Percentiles rank a stretch among this genome's conserved stretches.
Evolutionary conservation across 2,888 invertebrate species (phyloP).

Genomic region (Seira musarum): DNA sequence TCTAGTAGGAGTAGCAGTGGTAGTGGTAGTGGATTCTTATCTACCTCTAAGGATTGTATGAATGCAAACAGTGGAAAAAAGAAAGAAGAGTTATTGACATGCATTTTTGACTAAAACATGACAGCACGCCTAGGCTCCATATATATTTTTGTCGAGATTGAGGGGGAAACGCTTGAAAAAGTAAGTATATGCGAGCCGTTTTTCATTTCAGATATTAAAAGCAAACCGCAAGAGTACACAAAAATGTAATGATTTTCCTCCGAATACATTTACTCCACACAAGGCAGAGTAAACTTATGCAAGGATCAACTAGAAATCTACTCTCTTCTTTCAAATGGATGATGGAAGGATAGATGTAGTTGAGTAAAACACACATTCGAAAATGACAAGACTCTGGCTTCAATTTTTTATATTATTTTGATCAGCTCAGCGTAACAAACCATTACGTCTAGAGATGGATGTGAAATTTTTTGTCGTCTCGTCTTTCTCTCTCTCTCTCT

Average conservation of each 20-base stretch:
- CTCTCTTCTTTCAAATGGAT: neutral
- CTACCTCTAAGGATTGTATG: slow-evolving; percentile 4
- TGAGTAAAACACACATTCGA: no score
- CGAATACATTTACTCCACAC: neutral
- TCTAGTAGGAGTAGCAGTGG: no score
- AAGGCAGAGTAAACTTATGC: neutral
- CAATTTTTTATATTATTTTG: slow-evolving; percentile 26
- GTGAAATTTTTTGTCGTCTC: neutral
- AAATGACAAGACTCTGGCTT: slow-evolving; percentile 2
- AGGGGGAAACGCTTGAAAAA: neutral
- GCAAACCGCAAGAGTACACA: slow-evolving; percentile 17
- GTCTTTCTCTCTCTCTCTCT: no score
- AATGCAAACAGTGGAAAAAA: slow-evolving; percentile 13
- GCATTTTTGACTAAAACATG: neutral
- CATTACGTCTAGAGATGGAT: neutral
- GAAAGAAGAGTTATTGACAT: neutral
- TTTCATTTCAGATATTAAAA: slow-evolving; percentile 19
- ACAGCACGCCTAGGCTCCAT: neutral
- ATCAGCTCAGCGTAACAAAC: slow-evolving; percentile 24
- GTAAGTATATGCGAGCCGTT: neutral
- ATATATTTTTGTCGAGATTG: neutral
- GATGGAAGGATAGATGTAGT: no score
- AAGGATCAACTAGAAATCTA: neutral
- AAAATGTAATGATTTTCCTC: slow-evolving; percentile 14
- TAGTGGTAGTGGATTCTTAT: no score